Base-by-base conservation (phyloP, 1,140 invertebrate species). In the Leptinotarsa texana region DNA sequence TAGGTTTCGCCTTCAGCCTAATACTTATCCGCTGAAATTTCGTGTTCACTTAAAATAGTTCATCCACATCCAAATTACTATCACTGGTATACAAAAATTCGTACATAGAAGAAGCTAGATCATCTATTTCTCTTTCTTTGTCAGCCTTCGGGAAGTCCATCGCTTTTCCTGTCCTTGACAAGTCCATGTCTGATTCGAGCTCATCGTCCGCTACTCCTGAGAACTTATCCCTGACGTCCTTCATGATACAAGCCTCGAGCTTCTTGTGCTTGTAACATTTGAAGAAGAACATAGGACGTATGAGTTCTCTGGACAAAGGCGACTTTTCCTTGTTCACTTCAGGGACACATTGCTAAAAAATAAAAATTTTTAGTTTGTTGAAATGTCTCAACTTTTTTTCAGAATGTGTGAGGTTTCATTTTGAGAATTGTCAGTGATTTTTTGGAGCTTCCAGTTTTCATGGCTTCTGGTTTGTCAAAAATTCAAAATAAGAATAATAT, bases 221-320 rank as follows among this genome's bases (percentile, higher is more conserved):
- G 78, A 89, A 91, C 63, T 89, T 86, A 75, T 91, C 90, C 18
- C 89, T 84, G 33, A 91, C 89, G 77, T 91, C 90, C 79, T 91
- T 91, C 89, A 91, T 91, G 62, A 91, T 89, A 78, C 90, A 91
- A 0, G 90, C 89, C 83, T 91, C 90, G 17, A 91, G 77, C 82
- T 91, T 91, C 83, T 91, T 91, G 81, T 91, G 89, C 87, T 91
- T 91, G 80, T 91, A 91, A 80, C 90, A 91, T 73, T 89, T 87
- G 86, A 91, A 91, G 87, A 91, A 91, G 83, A 91, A 90, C 88
- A 91, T 91, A 0, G 90, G 89, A 49, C 88, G 86, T 62, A 90
- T 87, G 5, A 91, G 85, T 81, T 91, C 90, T 66, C 89, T 86
- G 0, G 89, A 89, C 0, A 91, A 82, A 0, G 88, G 88, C 1